Percentiles rank a stretch among this genome's conserved stretches.
phyloP scores from a whole-genome alignment of 2,888 invertebrate genomes.

The Heteromyza rotundicornis region DNA sequence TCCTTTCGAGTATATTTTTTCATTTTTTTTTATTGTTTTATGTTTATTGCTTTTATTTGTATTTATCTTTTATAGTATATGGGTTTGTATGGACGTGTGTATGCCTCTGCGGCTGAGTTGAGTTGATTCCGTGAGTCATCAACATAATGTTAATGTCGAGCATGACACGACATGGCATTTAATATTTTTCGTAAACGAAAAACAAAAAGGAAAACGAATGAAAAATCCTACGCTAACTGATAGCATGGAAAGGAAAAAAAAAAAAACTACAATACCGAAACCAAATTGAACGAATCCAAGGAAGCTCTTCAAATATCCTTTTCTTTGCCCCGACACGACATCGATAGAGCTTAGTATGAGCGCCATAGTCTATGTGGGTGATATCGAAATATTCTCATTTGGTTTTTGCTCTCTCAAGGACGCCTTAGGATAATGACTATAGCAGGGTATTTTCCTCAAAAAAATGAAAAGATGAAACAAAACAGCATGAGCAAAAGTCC shows the following conservation, averaged over 20 bases:
- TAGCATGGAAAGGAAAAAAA: background rate
- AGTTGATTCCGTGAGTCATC: constrained; percentile 16
- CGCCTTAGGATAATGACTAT: background rate
- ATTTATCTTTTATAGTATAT: background rate
- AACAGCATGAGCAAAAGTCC: background rate
- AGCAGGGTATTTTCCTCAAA: background rate
- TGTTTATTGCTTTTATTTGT: constrained; percentile 16
- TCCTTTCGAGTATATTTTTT: constrained; percentile 5
- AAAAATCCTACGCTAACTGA: no score
- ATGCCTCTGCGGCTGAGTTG: no score
- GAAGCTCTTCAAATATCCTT: background rate
- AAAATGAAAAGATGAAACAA: background rate
- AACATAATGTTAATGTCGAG: constrained; percentile 12
- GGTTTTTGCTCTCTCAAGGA: background rate
- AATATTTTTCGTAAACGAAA: background rate
- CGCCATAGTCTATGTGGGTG: no score
- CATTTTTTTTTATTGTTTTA: constrained; percentile 15
- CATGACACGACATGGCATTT: constrained; percentile 24
- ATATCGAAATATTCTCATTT: background rate
- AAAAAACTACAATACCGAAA: background rate
- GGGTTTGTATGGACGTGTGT: no score
- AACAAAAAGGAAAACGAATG: background rate
- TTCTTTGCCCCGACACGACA: background rate
- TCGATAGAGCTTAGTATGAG: no score
- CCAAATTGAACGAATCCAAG: no score